Percentiles rank a stretch among this genome's conserved stretches.
Conservation (phyloP, 1,140 invertebrate genomes). For the Trachymyrmex septentrionalis region DNA sequence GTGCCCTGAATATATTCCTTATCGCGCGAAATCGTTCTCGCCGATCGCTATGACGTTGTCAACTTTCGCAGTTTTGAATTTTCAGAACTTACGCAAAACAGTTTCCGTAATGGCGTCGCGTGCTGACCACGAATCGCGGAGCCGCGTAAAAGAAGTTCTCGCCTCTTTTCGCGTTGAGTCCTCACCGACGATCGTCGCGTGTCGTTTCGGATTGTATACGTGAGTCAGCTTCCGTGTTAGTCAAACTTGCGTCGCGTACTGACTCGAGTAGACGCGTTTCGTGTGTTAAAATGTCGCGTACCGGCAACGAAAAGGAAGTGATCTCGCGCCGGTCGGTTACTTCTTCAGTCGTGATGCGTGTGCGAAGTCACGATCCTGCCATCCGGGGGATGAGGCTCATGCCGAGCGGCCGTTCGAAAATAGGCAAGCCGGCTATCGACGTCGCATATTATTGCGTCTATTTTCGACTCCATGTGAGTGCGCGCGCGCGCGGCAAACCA, state of each 20-base stretch:
- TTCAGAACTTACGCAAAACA: neutral
- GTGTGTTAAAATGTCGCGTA: neutral
- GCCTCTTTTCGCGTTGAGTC: neutral
- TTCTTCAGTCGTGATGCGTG: conserved; percentile 62
- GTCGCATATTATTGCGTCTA: conserved; percentile 53
- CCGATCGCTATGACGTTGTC: neutral
- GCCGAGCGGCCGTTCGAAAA: conserved; percentile 61
- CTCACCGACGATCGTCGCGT: neutral
- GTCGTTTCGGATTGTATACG: neutral
- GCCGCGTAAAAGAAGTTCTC: neutral
- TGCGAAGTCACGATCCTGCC: conserved; percentile 68
- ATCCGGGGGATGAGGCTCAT: conserved; percentile 31
- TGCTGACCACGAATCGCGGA: neutral
- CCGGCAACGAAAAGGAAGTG: conserved; percentile 24
- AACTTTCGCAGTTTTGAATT: neutral
- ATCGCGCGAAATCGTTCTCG: conserved; percentile 11
- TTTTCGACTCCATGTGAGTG: too few species aligned
- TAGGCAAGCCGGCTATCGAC: conserved; percentile 51
- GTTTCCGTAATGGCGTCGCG: neutral
- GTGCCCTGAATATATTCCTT: neutral
- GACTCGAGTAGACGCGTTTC: neutral
- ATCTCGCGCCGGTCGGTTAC: neutral
- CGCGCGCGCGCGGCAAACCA: neutral
- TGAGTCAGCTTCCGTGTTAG: too few species aligned
- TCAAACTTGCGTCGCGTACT: neutral